Evolutionary conservation across 2,113 vertebrate genomes (phyloP).

Genomic region (Parus major): DNA sequence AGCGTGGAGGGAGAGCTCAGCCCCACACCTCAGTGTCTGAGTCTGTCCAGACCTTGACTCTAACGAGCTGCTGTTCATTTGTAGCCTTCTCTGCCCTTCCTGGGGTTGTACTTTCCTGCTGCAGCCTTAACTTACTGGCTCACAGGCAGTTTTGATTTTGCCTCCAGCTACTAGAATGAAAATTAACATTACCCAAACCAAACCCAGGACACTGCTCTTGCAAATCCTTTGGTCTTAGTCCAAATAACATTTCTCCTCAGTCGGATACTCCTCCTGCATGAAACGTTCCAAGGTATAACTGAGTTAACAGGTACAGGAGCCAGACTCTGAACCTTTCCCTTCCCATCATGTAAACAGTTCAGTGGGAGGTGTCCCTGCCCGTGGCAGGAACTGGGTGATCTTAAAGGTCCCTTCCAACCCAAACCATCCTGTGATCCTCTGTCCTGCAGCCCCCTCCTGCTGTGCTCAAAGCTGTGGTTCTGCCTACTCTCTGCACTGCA

Average conservation of each 20-base stretch:
- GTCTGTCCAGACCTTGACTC: not conserved
- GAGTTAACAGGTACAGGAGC: not conserved
- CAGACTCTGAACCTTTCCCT: not conserved
- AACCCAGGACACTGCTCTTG: not conserved
- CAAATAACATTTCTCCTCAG: not conserved
- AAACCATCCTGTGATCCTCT: not conserved
- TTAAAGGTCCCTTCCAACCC: not conserved
- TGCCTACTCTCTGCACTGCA: not conserved
- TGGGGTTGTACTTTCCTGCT: not conserved
- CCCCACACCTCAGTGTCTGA: not conserved
- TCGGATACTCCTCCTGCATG: not conserved
- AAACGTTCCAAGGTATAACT: not conserved
- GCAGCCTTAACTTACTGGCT: not conserved
- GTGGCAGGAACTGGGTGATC: not conserved
- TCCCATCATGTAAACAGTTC: not conserved
- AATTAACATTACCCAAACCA: not conserved
- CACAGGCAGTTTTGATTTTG: not conserved
- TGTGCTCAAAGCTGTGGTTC: not conserved
- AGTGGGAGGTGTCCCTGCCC: not conserved
- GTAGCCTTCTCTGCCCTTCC: not conserved
- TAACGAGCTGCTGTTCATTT: not conserved
- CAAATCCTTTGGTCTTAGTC: not conserved
- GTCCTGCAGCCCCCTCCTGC: not conserved
- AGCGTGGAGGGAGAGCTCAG: not conserved
- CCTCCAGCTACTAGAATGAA: not conserved